Base-by-base conservation (phyloP, 2,113 vertebrate species). In the Nipponia nippon region DNA sequence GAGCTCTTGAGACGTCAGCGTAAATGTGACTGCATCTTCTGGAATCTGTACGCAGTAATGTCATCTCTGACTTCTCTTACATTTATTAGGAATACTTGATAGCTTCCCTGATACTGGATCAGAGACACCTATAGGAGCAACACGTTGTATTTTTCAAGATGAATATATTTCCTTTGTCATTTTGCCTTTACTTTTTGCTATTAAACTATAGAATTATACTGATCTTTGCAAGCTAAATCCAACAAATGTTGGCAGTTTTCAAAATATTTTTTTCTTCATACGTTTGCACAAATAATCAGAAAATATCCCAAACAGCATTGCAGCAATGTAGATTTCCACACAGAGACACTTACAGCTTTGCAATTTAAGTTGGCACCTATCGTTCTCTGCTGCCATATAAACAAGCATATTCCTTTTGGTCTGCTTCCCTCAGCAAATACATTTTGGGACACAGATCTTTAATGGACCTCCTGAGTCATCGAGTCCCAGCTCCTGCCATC, bases 1-100 rank as follows among this genome's bases (percentile, higher is more conserved):
- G 58, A 2, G 2, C 18, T 21, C 18, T 0, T 0, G 11, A 81
- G 50, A 42, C 1, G 3, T 5, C 25, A 32, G 18, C 0, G 0
- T 29, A 59, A 75, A 50, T 6, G 25, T 10, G 36, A 38, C 34
- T 23, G 7, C 59, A 46, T 29, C 38, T 30, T 66, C 25, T 40
- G 29, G 42, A 26, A 42, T 23, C 36, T 26, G 44, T 15, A 26
- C 5, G 25, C 75, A 66, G 30, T 17, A 88, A 27, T 1, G 4
- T 10, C 7, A 20, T 11, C 70, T 65, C 55, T n/a, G 21, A 77
- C 58, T 62, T 65, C 23, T 8, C n/a, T 50, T n/a, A 16, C 2
- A 3, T 63, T 55, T 56, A 59, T 16, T 42, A 66, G 34, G 83
- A 67, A 59, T 34, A 75, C 15, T 63, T 9, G 8, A 3, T 10